Conservation (phyloP, 2,888 invertebrate species). For the Habrosyne pyritoides region DNA sequence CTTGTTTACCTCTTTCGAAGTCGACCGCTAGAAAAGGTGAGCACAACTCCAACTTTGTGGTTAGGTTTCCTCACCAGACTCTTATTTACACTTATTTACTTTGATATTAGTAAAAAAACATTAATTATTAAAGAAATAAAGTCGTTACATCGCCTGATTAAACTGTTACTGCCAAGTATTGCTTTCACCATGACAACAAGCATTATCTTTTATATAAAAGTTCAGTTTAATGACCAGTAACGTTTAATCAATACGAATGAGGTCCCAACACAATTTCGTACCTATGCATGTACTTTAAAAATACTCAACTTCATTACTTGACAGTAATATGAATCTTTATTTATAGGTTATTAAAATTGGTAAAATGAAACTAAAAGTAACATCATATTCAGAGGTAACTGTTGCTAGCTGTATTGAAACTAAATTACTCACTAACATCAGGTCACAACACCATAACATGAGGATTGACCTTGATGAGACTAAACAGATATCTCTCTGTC, state of each 20-base stretch:
- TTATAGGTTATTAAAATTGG: slow-evolving; percentile 54
- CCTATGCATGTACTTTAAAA: not conserved
- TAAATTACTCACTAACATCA: not conserved
- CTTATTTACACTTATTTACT: not conserved
- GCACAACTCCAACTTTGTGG: not conserved
- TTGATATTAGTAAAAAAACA: not conserved
- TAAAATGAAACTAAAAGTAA: slow-evolving; percentile 65
- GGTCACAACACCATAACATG: slow-evolving; percentile 8
- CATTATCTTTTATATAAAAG: slow-evolving; percentile 29
- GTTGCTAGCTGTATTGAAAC: not conserved
- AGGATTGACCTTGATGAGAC: slow-evolving; percentile 41
- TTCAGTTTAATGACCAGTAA: slow-evolving; percentile 34
- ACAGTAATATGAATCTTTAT: slow-evolving; percentile 20
- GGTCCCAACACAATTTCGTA: not conserved
- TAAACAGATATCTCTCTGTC: slow-evolving; percentile 38
- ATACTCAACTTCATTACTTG: not conserved
- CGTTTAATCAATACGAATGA: not conserved
- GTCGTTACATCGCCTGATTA: slow-evolving; percentile 21
- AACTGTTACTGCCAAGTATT: slow-evolving; percentile 40
- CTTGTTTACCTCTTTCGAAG: not conserved
- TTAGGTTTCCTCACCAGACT: slow-evolving; percentile 5
- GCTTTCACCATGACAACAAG: slow-evolving; percentile 58
- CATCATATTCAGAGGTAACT: slow-evolving; percentile 67
- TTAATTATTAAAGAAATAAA: slow-evolving; percentile 29
- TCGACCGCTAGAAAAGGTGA: not conserved